phyloP scores from a whole-genome alignment of 2,113 vertebrate genomes.

The Charadrius vociferus region DNA sequence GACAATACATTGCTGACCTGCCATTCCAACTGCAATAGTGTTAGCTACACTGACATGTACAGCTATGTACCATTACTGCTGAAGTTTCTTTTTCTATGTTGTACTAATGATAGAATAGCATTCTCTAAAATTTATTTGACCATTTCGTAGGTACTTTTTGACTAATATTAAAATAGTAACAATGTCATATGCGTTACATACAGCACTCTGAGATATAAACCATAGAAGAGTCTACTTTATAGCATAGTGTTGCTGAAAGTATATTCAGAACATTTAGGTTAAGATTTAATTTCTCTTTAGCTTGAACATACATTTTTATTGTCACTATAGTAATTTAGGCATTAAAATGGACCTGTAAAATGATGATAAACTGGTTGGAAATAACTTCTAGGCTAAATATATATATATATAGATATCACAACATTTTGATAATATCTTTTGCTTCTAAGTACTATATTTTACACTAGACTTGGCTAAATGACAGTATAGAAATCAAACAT shows the following conservation, averaged over 20 bases:
- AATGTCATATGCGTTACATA: not conserved
- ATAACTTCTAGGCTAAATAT: not conserved
- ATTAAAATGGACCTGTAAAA: not conserved
- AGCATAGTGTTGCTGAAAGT: not conserved
- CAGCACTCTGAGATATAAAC: constrained; percentile 21
- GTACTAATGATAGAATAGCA: not conserved
- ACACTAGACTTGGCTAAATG: not conserved
- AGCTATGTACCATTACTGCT: not conserved
- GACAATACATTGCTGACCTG: not conserved
- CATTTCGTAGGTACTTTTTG: not conserved
- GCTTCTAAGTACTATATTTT: not conserved
- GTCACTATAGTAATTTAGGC: not conserved
- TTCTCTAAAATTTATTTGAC: not conserved
- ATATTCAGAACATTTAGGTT: not conserved
- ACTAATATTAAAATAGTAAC: not conserved
- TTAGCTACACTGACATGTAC: not conserved
- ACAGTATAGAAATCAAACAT: not conserved
- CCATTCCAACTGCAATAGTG: not conserved
- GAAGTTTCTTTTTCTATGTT: not conserved
- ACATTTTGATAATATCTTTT: not conserved
- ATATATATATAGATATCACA: not conserved
- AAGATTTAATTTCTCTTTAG: not conserved
- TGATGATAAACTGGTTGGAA: not conserved
- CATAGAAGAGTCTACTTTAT: not conserved
- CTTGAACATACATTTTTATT: not conserved